Evolutionary conservation across 2,113 vertebrate species (phyloP).

Genomic region (Oncorhynchus clarkii): DNA sequence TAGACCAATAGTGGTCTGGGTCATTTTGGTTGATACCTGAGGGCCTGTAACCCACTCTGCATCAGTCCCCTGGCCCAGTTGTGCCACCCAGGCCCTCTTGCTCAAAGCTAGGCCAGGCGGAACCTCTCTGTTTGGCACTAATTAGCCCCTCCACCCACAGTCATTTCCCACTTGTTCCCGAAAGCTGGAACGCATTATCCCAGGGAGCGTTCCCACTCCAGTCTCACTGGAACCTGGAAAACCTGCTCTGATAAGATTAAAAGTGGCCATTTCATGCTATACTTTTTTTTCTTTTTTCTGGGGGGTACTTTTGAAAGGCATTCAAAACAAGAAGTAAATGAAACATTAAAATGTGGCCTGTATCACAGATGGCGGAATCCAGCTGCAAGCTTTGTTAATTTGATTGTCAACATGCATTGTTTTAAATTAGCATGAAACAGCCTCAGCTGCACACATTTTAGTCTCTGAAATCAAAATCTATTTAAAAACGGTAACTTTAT

Average conservation of each 20-base stretch:
- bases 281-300: not conserved
- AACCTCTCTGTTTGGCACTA: slow-evolving; percentile 41
- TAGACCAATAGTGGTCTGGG: too few species aligned
- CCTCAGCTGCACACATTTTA: not conserved
- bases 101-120: slow-evolving; percentile 51
- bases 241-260: slow-evolving; percentile 1
- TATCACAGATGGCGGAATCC: not conserved
- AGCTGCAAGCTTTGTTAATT: not conserved
- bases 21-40: too few species aligned
- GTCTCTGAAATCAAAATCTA: not conserved
- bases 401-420: not conserved
- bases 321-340: not conserved
- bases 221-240: not conserved
- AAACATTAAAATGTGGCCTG: not conserved
- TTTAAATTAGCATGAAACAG: not conserved
- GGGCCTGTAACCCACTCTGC: too few species aligned
- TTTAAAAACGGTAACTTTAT: not conserved
- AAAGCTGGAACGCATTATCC: slow-evolving; percentile 59
- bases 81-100: slow-evolving; percentile 46
- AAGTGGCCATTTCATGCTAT: not conserved
- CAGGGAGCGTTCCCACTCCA: slow-evolving; percentile 39
- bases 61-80: slow-evolving; percentile 23
- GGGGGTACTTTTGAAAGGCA: not conserved
- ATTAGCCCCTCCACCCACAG: slow-evolving; percentile 30
- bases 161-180: slow-evolving; percentile 59